Conservation (phyloP, 2,113 vertebrate species). For the Anolis sagrei region DNA sequence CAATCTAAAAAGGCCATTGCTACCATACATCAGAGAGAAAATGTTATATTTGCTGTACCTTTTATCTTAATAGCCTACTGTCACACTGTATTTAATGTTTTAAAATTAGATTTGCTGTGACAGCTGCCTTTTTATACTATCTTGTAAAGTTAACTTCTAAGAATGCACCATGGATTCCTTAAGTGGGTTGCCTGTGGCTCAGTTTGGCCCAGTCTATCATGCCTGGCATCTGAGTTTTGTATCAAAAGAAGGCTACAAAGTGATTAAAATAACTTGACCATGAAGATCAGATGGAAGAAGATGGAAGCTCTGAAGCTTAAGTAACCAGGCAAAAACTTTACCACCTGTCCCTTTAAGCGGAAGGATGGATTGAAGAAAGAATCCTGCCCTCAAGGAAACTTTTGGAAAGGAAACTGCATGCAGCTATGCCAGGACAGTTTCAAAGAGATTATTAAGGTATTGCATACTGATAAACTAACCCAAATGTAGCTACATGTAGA, state of each 20-base stretch:
- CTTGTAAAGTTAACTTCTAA: conserved; percentile 48
- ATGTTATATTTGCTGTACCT: not conserved
- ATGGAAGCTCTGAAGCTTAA: not conserved
- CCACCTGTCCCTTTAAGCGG: not conserved
- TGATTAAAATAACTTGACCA: not conserved
- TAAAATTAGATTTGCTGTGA: conserved; percentile 42
- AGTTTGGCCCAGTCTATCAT: conserved; percentile 56
- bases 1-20: not conserved
- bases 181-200: conserved; percentile 23
- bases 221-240: conserved; percentile 25
- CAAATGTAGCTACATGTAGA: not conserved
- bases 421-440: not conserved
- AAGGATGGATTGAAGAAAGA: not conserved
- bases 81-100: conserved; percentile 24
- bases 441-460: not conserved
- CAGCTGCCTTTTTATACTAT: not conserved
- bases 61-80: conserved; percentile 10
- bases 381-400: no score
- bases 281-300: not conserved
- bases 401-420: not conserved
- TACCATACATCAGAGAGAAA: conserved; percentile 1
- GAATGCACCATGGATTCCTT: not conserved
- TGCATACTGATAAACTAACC: not conserved
- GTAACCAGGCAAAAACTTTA: not conserved
- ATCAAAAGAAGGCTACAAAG: conserved; percentile 58